Conservation (phyloP, 2,113 vertebrate species). For the Vulpes lagopus region DNA sequence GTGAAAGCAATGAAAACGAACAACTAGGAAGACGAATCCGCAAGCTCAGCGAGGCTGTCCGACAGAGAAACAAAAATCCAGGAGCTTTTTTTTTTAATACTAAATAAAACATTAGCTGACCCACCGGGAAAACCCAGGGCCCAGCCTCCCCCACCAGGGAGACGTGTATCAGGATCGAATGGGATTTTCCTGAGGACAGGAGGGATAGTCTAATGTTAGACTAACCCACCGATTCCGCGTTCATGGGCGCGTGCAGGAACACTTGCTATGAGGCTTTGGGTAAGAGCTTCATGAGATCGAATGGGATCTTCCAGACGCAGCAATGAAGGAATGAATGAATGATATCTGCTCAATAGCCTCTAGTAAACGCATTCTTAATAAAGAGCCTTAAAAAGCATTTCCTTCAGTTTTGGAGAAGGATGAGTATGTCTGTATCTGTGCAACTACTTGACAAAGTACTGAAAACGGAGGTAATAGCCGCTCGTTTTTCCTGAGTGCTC, state of each 20-base stretch:
- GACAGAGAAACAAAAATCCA: not conserved
- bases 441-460: not conserved
- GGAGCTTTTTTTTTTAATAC: conserved; percentile 6
- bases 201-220: not conserved
- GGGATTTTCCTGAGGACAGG: not conserved
- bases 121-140: not conserved
- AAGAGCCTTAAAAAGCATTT: not conserved
- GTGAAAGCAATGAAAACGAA: not conserved
- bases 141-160: not conserved
- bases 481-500: not conserved
- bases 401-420: not conserved
- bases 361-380: not conserved
- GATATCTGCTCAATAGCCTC: not conserved
- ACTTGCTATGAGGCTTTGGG: not conserved
- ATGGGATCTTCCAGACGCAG: not conserved
- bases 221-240: not conserved
- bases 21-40: not conserved
- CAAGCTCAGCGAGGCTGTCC: not conserved
- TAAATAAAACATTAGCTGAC: not conserved
- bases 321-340: not conserved
- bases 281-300: not conserved
- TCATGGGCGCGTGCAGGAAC: not conserved
- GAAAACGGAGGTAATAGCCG: not conserved
- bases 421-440: not conserved
- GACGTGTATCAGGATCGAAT: not conserved